These are phyloP conservation scores for Sesamia nonagrioides DNA, from an alignment of 1,140 invertebrate species.

Conservation along the genomic window DNA sequence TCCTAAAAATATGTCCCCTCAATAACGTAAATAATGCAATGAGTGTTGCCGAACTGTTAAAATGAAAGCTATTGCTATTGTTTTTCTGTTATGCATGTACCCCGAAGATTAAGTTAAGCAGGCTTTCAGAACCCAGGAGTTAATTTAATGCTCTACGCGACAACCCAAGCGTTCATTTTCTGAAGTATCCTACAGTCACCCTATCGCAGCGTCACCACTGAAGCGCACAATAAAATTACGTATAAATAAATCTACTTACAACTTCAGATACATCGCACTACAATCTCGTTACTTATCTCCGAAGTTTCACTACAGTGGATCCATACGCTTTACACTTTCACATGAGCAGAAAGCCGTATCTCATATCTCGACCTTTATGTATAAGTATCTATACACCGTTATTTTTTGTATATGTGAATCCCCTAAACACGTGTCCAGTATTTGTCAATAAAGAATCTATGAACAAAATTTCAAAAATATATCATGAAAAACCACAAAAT, in stretches of 20 bases:
- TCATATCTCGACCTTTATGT: too few relatives aligned
- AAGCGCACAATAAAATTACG: slow-evolving; percentile 27
- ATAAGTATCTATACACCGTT: too few relatives aligned
- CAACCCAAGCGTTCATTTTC: background rate
- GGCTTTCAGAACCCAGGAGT: background rate
- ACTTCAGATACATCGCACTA: slow-evolving; percentile 26
- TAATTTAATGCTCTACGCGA: background rate
- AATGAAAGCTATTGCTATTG: too few relatives aligned
- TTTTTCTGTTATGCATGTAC: background rate
- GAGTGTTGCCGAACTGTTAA: too few relatives aligned
- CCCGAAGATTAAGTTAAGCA: background rate
- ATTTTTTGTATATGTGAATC: too few relatives aligned
- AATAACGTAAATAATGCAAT: too few relatives aligned
- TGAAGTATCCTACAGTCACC: background rate
- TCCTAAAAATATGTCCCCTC: too few relatives aligned
- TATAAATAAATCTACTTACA: slow-evolving; percentile 19
- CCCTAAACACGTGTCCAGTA: too few relatives aligned
- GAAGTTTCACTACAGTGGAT: slow-evolving; percentile 14
- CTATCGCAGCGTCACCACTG: background rate
- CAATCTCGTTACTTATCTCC: slow-evolving; percentile 13
- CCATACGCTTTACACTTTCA: background rate
- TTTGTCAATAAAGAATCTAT: too few relatives aligned
- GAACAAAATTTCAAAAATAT: too few relatives aligned
- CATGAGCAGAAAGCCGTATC: background rate
- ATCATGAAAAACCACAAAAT: too few relatives aligned